Base-by-base conservation (phyloP, 2,888 invertebrate species). In the Cactoblastis cactorum region DNA sequence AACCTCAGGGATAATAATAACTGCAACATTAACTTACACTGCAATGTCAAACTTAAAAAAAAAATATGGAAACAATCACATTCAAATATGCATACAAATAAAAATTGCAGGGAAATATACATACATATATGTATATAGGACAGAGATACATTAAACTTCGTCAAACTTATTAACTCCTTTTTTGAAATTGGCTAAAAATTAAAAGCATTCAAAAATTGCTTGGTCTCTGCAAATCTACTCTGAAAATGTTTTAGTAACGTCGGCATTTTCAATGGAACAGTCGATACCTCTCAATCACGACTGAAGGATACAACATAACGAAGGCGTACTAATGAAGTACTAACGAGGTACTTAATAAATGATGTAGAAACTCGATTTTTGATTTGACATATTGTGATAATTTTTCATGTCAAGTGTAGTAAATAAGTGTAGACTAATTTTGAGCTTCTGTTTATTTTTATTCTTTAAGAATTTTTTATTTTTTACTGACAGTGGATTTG, bases 321-420 rank as follows among this genome's bases (percentile, higher is more conserved):
- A 45, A 34, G 32, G 43, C 38, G 39, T 51, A 55, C 53, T 55
- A 55, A 55, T 55, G 50, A 43, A 34, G 49, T 37, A 45, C 55
- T 55, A 55, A 55, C 51, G 55, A 53, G 53, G 28, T 17, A 32
- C 41, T 28, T 39, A 14, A 24, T 2, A 41, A 41, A 41, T 32
- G 43, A 14, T 11, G 9, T 43, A 15, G 11, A n/a, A 11, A 43
- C 17, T 15, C 43, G 5, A 28, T 43, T 43, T 14, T 1, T 1
- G 15, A 17, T 11, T 28, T 43, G 17, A 43, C 43, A 11, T 43
- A 43, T 43, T 43, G 28, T 2, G 24, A 1, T 17, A 17, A 43
- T 41, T 41, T 41, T 22, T 43, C 37, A 32, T 11, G 43, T 28
- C 5, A 11, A 1, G 1, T 38, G 18, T 9, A 28, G 8, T 28